A percentile compares a stretch with the other conserved stretches of the same genome.
Evolutionary conservation across 2,113 vertebrate species (phyloP).

Genomic region (Propithecus coquereli): DNA sequence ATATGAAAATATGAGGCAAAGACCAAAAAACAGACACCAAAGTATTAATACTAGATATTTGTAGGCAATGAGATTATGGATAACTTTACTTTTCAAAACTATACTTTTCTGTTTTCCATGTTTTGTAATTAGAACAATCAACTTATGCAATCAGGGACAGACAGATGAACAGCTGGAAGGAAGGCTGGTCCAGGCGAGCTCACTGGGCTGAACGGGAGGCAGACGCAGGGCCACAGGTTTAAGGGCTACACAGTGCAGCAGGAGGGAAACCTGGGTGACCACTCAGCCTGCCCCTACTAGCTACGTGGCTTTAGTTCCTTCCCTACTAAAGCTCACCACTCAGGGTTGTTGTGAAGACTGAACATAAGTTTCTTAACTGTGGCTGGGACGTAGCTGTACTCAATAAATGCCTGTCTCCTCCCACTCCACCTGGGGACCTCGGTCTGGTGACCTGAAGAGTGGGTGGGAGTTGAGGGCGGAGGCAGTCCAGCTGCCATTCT

Average conservation of each 20-base stretch:
- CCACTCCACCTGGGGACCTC: background rate
- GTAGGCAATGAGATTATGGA: background rate
- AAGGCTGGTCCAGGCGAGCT: accelerated
- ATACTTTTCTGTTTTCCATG: background rate
- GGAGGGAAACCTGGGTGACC: accelerated
- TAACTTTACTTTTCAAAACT: background rate
- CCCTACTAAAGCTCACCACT: background rate
- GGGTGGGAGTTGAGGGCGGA: background rate
- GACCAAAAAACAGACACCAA: background rate
- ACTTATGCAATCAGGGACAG: background rate
- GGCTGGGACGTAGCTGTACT: background rate
- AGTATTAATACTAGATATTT: background rate
- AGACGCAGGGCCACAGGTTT: too few relatives aligned
- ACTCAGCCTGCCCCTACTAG: accelerated
- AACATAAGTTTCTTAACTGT: accelerated
- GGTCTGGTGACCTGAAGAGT: background rate
- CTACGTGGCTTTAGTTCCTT: background rate
- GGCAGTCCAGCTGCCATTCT: background rate
- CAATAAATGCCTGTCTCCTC: background rate
- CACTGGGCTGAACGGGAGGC: background rate
- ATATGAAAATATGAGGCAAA: background rate
- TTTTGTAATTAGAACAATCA: background rate
- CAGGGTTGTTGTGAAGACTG: background rate
- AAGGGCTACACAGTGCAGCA: accelerated
- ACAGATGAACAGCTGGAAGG: accelerated